A percentile compares a stretch with the other conserved stretches of the same genome.
Evolutionary conservation across 2,113 vertebrate species (phyloP).

Genomic region (Holacanthus passer): DNA sequence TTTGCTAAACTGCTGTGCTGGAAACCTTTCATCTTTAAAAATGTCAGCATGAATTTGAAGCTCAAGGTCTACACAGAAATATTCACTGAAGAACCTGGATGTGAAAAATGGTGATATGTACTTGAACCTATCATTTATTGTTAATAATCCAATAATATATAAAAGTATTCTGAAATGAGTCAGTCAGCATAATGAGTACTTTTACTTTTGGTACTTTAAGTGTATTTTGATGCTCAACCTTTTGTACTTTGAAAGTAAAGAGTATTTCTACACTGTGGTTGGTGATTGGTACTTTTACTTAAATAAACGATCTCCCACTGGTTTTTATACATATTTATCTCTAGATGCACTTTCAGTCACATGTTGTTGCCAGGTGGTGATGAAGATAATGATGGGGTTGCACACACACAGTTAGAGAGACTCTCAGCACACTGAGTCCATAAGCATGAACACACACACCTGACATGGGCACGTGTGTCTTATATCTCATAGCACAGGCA

Average conservation of each 20-base stretch:
- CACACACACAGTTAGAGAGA: background rate
- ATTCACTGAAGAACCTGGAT: background rate
- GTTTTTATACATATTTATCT: too few species aligned
- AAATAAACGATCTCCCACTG: too few species aligned
- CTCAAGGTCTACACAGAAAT: background rate
- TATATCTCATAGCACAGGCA: background rate
- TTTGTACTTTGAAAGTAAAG: too few species aligned
- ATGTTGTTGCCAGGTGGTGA: background rate
- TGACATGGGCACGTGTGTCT: background rate
- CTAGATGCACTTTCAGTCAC: background rate
- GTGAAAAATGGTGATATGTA: too few species aligned
- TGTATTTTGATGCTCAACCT: too few species aligned
- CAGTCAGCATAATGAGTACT: too few species aligned
- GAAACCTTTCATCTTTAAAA: background rate
- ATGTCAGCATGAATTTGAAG: background rate
- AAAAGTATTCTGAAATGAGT: too few species aligned
- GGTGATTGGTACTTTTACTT: too few species aligned
- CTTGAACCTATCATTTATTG: too few species aligned
- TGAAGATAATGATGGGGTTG: background rate
- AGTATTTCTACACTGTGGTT: too few species aligned
- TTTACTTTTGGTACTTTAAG: too few species aligned
- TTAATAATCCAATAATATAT: too few species aligned
- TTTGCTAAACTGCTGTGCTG: background rate
- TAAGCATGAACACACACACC: background rate
- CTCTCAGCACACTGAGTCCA: background rate